A percentile compares a stretch with the other conserved stretches of the same genome.
Evolutionary conservation across 2,888 invertebrate genomes (phyloP).

Genomic region (Sylvicola cinctus): DNA sequence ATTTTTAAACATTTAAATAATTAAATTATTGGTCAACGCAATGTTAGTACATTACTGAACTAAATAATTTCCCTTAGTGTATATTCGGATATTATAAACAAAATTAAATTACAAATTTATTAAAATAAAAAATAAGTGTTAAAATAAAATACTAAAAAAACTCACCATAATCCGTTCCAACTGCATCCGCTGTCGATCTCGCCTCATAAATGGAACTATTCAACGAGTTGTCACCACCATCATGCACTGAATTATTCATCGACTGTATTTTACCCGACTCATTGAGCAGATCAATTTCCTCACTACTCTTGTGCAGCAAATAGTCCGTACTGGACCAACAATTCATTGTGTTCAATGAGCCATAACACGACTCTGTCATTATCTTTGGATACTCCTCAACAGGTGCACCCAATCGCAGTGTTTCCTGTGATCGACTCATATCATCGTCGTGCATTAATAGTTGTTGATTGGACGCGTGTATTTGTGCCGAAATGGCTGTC

Average conservation of each 20-base stretch:
- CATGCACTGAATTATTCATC: neutral
- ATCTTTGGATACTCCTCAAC: conserved; percentile 15
- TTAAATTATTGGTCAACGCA: too few relatives aligned
- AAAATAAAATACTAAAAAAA: too few relatives aligned
- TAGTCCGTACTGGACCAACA: neutral
- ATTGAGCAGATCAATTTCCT: conserved; percentile 1
- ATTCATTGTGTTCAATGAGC: conserved; percentile 14
- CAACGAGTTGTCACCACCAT: conserved; percentile 1
- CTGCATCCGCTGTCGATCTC: conserved; percentile 4
- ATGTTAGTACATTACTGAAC: too few relatives aligned
- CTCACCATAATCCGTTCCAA: neutral
- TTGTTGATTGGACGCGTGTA: conserved; percentile 3
- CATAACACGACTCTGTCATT: conserved; percentile 25
- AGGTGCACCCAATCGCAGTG: conserved; percentile 6
- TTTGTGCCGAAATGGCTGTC: conserved; percentile 4
- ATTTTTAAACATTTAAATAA: too few relatives aligned
- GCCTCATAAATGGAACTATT: conserved; percentile 4
- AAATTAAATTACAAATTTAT: too few relatives aligned
- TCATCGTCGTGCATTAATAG: neutral
- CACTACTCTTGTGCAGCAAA: neutral
- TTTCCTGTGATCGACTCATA: conserved; percentile 5
- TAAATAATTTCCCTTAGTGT: too few relatives aligned
- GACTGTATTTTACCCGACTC: neutral
- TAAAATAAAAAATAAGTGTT: too few relatives aligned
- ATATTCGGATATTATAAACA: too few relatives aligned